Evolutionary conservation across 2,113 vertebrate species (phyloP).

Genomic region (Martes martes): DNA sequence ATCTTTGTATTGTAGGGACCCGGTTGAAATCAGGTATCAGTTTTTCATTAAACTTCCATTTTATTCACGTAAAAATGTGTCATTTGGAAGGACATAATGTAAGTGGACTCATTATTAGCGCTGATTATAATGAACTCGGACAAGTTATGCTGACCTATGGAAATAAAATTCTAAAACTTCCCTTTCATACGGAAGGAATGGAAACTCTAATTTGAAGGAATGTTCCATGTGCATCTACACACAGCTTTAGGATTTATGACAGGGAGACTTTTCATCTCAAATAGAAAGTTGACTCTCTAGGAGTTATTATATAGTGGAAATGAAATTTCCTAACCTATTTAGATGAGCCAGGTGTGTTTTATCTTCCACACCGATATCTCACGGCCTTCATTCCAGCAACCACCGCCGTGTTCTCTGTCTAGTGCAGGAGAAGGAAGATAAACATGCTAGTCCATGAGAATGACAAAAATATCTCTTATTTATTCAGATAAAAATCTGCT

Average conservation of each 20-base stretch:
- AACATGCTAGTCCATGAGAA: conserved; percentile 14
- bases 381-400: conserved; percentile 51
- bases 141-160: conserved; percentile 43
- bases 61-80: background rate
- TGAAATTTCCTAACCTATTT: conserved; percentile 69
- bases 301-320: conserved; percentile 65
- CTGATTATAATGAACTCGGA: conserved; percentile 51
- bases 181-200: conserved; percentile 35
- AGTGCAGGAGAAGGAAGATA: background rate
- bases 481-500: conserved; percentile 58
- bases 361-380: conserved; percentile 44
- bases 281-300: conserved; percentile 49
- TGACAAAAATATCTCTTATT: conserved; percentile 38
- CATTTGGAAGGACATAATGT: background rate
- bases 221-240: conserved; percentile 26
- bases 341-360: conserved; percentile 19
- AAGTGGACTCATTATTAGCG: conserved; percentile 34
- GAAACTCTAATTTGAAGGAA: conserved; percentile 66
- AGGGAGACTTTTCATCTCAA: conserved; percentile 38
- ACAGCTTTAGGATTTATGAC: conserved; percentile 45
- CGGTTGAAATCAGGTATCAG: background rate
- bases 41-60: background rate
- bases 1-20: background rate
- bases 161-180: conserved; percentile 51
- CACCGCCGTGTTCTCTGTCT: conserved; percentile 1